A percentile compares a stretch with the other conserved stretches of the same genome.
These are phyloP conservation scores for Brienomyrus brachyistius DNA, from an alignment of 2,113 vertebrate species.

Conservation along the genomic window DNA sequence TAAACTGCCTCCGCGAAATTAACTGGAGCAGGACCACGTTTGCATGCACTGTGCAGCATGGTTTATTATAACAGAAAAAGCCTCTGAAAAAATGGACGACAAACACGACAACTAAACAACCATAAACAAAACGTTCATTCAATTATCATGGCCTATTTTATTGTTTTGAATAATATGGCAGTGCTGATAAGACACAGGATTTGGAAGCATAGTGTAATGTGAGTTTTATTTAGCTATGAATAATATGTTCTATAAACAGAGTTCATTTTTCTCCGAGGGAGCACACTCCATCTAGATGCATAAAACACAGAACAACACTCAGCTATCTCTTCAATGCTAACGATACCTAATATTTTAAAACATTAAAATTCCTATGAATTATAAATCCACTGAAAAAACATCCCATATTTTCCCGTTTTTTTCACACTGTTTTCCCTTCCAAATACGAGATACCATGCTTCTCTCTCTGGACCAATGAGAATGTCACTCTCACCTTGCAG, in stretches of 20 bases:
- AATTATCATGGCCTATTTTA: conserved; percentile 7
- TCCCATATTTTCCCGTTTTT: neutral
- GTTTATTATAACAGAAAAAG: neutral
- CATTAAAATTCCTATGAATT: neutral
- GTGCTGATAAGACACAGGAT: neutral
- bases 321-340: neutral
- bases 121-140: neutral
- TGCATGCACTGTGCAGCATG: neutral
- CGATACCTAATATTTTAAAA: neutral
- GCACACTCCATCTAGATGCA: neutral
- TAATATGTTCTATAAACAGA: neutral
- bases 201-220: neutral
- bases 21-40: neutral
- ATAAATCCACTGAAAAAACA: neutral
- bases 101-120: neutral
- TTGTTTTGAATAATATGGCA: neutral
- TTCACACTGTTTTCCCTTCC: neutral
- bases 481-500: neutral
- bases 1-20: neutral
- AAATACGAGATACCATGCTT: neutral
- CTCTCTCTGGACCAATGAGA: neutral
- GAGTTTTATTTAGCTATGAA: neutral
- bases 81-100: neutral
- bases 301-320: neutral
- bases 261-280: neutral